Evolutionary conservation across 2,797 vertebrate species (phyloP), one percentile per base, ranked within the genome.

Genomic region (Megaceryle alcyon): DNA sequence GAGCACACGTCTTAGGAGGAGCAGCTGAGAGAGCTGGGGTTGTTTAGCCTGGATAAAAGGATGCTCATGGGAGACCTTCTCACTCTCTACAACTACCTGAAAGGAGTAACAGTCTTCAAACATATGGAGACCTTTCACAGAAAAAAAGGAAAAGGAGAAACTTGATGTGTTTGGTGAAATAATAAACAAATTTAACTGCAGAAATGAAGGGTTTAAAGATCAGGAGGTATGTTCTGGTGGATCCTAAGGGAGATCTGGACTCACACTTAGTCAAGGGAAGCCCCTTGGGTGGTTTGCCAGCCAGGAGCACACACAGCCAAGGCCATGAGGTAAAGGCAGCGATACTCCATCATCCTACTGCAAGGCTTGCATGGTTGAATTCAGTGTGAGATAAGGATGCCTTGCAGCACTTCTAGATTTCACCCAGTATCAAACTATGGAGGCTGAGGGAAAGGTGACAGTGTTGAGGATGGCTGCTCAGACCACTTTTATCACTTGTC

Each of bases 301-400:
- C 3, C 61, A 54, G 19, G 7, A 33, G 13, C 1, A 11, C 12
- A 61, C 7, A 5, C 4, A 33, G 33, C 31, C 5, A 4, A 26
- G 61, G 13, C 21, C 15, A 8, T 5, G 70, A 33, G 7, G 7
- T 5, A 37, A 16, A 25, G 14, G 14, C n/a, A 31, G 33, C 26
- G 23, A 3, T 44, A 14, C 11, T 25, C 29, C 16, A 3, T 7
- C 13, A 18, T 6, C 23, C 46, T 7, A 0, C 1, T 48, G 28
- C 28, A 54, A 20, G 35, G 12, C 17, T 41, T 46, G 13, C 19
- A 7, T 5, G 29, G 12, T 15, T 16, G 33, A 9, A 3, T 59
- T 48, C n/a, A 15, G 14, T 3, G 29, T 17, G 53, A 54, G 43
- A 7, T 39, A 10, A 80, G 46, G 39, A 31, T 9, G 28, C 4